Evolutionary conservation across 2,113 vertebrate genomes (phyloP).

Genomic region (Chaetodon trifascialis): DNA sequence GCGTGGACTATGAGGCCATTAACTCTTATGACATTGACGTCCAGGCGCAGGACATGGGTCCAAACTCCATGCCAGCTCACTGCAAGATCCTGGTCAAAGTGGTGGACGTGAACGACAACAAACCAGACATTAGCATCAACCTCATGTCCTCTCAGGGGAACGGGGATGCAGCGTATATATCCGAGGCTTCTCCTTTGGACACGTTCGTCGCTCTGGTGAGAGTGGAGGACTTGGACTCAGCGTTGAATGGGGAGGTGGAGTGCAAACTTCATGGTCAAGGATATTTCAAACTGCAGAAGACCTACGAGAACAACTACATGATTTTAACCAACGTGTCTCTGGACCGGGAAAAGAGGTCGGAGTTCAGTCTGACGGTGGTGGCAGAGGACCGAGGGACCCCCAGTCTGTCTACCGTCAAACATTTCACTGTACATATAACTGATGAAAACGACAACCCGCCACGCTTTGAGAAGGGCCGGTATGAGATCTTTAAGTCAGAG

Average conservation of each 20-base stretch:
- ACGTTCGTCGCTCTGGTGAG: slow-evolving; percentile 95
- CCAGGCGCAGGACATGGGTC: slow-evolving; percentile 97
- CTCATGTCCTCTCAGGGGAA: slow-evolving; percentile 93
- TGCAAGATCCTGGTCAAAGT: slow-evolving; percentile 97
- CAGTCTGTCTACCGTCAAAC: slow-evolving; percentile 93
- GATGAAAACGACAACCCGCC: slow-evolving; percentile 98
- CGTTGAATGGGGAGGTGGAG: slow-evolving; percentile 91
- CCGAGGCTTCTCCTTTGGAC: slow-evolving; percentile 91
- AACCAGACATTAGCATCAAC: slow-evolving; percentile 95
- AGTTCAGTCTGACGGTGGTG: slow-evolving; percentile 95
- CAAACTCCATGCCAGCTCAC: slow-evolving; percentile 96
- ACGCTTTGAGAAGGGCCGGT: slow-evolving; percentile 92
- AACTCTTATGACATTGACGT: slow-evolving; percentile 96
- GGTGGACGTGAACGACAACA: slow-evolving; percentile 97
- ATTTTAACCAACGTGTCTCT: slow-evolving; percentile 94
- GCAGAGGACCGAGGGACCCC: slow-evolving; percentile 94
- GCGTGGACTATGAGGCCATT: slow-evolving; percentile 92
- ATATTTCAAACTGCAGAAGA: slow-evolving; percentile 94
- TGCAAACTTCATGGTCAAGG: slow-evolving; percentile 94
- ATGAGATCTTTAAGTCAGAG: slow-evolving; percentile 94
- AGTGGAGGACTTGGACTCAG: slow-evolving; percentile 95
- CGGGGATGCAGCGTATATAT: slow-evolving; percentile 92
- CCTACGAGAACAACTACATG: slow-evolving; percentile 96
- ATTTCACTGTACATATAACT: slow-evolving; percentile 93
- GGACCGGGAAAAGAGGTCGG: slow-evolving; percentile 95